phyloP scores from a whole-genome alignment of 2,797 vertebrate genomes.

The Percopsis omiscomaycus region DNA sequence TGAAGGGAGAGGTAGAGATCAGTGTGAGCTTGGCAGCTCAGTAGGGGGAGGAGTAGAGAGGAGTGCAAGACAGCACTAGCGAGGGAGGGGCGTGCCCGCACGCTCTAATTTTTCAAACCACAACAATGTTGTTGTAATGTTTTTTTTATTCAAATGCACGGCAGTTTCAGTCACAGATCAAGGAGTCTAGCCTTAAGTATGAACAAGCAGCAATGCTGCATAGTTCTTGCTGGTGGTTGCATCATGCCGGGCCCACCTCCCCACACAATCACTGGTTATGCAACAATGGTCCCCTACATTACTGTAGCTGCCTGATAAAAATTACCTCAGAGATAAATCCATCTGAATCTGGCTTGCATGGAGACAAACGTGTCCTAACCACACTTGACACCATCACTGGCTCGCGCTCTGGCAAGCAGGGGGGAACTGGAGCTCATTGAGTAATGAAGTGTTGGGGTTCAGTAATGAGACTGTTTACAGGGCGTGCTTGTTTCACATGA shows the following conservation, averaged over 20 bases:
- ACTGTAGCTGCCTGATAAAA: conserved; percentile 26
- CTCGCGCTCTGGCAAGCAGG: conserved; percentile 60
- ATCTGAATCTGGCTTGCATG: conserved; percentile 49
- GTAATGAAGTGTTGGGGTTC: conserved; percentile 81
- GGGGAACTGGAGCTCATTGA: conserved; percentile 62
- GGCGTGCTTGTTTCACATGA: conserved; percentile 81
- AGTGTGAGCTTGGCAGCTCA: too few relatives aligned
- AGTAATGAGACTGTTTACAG: conserved; percentile 83
- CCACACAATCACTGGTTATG: conserved; percentile 40
- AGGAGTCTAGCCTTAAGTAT: too few relatives aligned
- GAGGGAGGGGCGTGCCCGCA: too few relatives aligned
- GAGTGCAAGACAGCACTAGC: too few relatives aligned
- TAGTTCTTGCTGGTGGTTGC: too few relatives aligned
- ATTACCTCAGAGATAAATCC: conserved; percentile 66
- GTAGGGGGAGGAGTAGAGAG: too few relatives aligned
- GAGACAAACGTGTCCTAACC: conserved; percentile 61
- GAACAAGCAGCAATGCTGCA: too few relatives aligned
- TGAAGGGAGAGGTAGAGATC: too few relatives aligned
- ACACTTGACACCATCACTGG: conserved; percentile 57
- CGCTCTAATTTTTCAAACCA: too few relatives aligned
- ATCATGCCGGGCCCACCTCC: background rate
- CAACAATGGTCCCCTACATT: conserved; percentile 33
- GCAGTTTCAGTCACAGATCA: too few relatives aligned
- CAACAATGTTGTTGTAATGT: too few relatives aligned
- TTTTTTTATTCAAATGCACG: too few relatives aligned